Base-by-base conservation (phyloP, 2,113 vertebrate genomes). In the Hemichromis elongatus region DNA sequence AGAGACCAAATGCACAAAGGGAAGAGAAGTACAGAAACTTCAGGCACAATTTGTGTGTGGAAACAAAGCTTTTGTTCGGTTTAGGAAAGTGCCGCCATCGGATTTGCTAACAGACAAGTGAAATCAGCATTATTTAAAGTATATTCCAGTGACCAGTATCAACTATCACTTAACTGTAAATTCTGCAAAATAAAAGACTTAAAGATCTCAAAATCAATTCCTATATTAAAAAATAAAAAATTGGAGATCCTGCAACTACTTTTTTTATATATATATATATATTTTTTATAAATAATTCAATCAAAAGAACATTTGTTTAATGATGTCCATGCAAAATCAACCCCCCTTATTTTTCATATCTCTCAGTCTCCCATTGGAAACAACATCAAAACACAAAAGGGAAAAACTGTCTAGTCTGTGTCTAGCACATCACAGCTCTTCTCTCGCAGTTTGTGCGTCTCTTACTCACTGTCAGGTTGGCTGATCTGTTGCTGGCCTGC, bases 401-500 rank as follows among this genome's bases (percentile, higher is more conserved):
- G 11, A 26, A 73, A 37, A 5, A 5, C 66, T 53, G 83, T 84
- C 86, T 84, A 86, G 79, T 12, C 59, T 53, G 47, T 54, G 78
- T 90, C 84, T 84, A 84, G 66, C 80, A 28, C 50, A 83, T 91
- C 28, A 16, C 42, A 37, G 57, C 63, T 80, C 81, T 79, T 84
- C 79, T 81, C 77, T 82, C 70, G 28, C 21, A 35, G 80, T 73
- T 84, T 89, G 73, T 61, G 85, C 89, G 81, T 90, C 75, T 82
- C 63, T 68, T 73, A 89, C 85, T 89, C 82, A 87, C 37, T 80
- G 89, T 92, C 91, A 93, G 84, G 88, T 84, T 92, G 93, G 90
- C 91, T 88, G 84, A 82, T 79, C 79, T 9, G 85, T 21, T 78
- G 89, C 81, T 81, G 85, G 81, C 82, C 89, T 56, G 78, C 87